Percentiles rank a stretch among this genome's conserved stretches.
Conservation (phyloP, 2,797 vertebrate genomes). For the Setipinna tenuifilis region DNA sequence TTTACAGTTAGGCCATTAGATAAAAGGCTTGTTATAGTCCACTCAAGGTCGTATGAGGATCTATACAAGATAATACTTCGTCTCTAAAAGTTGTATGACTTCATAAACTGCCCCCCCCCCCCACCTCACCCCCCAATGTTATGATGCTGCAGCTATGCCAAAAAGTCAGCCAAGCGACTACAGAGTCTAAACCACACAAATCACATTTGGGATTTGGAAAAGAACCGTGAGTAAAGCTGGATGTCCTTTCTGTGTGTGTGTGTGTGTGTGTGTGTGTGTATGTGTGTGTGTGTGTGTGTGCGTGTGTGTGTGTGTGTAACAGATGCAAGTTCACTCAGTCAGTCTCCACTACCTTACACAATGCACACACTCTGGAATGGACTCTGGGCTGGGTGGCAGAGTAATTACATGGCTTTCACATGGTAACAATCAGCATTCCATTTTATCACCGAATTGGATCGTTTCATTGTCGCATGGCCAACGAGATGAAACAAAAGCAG, state of each 20-base stretch:
- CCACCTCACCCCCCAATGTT: not conserved
- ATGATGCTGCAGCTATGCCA: not conserved
- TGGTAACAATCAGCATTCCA: not conserved
- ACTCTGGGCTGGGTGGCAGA: not conserved
- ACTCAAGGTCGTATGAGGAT: not conserved
- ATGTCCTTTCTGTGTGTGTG: not conserved
- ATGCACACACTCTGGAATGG: not conserved
- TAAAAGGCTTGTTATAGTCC: not conserved
- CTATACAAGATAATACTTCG: not conserved
- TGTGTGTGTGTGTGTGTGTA: no score
- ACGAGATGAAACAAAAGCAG: conserved; percentile 47
- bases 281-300: no score
- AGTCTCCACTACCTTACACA: not conserved
- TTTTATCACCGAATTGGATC: not conserved
- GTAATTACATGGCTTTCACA: not conserved
- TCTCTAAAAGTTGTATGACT: not conserved
- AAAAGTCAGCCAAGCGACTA: not conserved
- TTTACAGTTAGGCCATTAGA: not conserved
- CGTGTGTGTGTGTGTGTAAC: no score
- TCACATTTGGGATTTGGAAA: conserved; percentile 21
- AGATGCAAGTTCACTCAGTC: no score
- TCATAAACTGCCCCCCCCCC: not conserved
- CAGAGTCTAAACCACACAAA: conserved; percentile 5
- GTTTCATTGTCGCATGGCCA: conserved; percentile 25
- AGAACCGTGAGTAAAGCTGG: not conserved